Evolutionary conservation across 2,113 vertebrate genomes (phyloP).

Genomic region (Pholis gunnellus): DNA sequence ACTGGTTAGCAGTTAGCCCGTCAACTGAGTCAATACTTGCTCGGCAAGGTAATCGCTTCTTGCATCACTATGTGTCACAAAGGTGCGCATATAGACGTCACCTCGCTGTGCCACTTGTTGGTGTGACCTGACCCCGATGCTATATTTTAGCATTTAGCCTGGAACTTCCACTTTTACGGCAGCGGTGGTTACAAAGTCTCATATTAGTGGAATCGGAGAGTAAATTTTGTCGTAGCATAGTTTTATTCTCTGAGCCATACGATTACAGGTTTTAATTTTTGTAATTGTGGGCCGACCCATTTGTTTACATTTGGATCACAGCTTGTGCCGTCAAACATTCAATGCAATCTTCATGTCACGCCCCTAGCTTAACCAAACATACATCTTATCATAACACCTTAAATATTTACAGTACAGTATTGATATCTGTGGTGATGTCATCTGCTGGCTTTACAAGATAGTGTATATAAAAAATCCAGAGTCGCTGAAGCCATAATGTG

Average conservation of each 20-base stretch:
- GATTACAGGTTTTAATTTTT: background rate
- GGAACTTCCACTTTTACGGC: background rate
- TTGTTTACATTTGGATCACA: background rate
- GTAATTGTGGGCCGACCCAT: background rate
- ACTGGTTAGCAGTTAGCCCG: background rate
- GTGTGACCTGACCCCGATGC: background rate
- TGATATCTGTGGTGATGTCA: background rate
- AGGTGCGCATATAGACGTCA: background rate
- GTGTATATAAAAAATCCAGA: background rate
- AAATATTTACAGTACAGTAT: background rate
- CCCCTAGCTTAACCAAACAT: constrained; percentile 3
- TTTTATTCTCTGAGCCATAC: too few relatives aligned
- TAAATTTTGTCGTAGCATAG: background rate
- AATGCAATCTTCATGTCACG: constrained; percentile 1
- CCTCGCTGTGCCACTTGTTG: background rate
- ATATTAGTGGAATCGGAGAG: background rate
- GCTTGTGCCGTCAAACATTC: background rate
- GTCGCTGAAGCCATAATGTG: background rate
- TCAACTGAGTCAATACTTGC: background rate
- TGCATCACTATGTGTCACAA: background rate
- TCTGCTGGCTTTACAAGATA: background rate
- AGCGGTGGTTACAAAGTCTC: background rate
- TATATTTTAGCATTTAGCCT: background rate
- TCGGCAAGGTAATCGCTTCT: background rate
- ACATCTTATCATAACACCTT: constrained; percentile 10